Conservation (phyloP, 2,797 vertebrate genomes). For the Squalus acanthias region DNA sequence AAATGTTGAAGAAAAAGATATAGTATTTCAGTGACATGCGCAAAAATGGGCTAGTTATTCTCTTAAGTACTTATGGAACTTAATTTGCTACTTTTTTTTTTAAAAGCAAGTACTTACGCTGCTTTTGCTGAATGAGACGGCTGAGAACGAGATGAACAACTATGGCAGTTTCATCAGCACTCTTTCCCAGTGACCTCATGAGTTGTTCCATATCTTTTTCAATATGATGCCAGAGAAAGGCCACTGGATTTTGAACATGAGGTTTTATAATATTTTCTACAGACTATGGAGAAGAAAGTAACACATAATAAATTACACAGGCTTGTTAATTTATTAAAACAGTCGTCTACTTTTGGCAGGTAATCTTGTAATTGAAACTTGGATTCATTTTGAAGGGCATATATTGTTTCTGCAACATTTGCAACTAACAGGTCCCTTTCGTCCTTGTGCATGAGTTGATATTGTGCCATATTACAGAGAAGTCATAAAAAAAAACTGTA, state of each 20-base stretch:
- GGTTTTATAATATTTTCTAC: conserved; percentile 67
- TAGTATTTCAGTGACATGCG: background rate
- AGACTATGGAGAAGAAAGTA: conserved; percentile 52
- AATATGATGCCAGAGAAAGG: conserved; percentile 71
- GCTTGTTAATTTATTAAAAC: background rate
- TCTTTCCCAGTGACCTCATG: conserved; percentile 68
- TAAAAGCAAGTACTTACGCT: conserved; percentile 57
- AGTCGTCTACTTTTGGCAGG: background rate
- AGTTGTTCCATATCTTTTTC: conserved; percentile 70
- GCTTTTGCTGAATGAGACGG: conserved; percentile 53
- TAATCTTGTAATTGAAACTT: conserved; percentile 1
- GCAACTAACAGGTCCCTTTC: background rate
- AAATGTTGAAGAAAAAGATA: conserved; percentile 22
- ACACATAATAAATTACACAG: background rate
- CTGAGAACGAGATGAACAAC: conserved; percentile 66
- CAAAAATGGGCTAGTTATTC: background rate
- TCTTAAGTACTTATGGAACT: background rate
- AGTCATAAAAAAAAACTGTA: background rate
- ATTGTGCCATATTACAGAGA: background rate
- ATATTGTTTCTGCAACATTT: background rate
- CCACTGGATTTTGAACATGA: conserved; percentile 47
- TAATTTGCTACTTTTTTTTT: background rate
- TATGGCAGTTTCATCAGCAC: conserved; percentile 68
- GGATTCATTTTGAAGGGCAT: background rate
- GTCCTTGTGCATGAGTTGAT: background rate